Evolutionary conservation across 2,113 vertebrate genomes (phyloP), one percentile per base, ranked within the genome.

Genomic region (Leucoraja erinaceus): DNA sequence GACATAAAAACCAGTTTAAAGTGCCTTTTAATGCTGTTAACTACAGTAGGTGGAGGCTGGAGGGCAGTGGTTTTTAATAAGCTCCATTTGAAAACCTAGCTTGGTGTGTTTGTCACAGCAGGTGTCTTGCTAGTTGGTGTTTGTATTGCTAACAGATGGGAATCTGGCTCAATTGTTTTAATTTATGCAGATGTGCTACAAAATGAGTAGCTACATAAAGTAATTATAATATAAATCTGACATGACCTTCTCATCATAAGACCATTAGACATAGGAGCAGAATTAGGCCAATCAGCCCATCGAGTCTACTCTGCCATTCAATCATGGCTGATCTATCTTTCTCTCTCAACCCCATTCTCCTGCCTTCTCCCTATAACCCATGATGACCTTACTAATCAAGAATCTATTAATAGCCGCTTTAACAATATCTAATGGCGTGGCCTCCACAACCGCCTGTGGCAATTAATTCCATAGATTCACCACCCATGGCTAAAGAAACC

Each of bases 41-140:
- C 94, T 94, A 93, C 94, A 94, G 94, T 95, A 95, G 94, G 94
- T 93, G 94, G 94, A 95, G 95, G 95, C 94, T 95, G 95, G 94
- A 95, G 95, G 94, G 94, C 95, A 96, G 95, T 94, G 95, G 95
- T 94, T 96, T 96, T 96, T 96, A 96, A 95, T 96, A 96, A 95
- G 94, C 96, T 96, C 96, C 95, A 96, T 96, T 96, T 95, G 95
- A 95, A 96, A 97, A 95, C 96, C 95, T 96, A 94, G 96, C 95
- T 96, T 93, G n/a, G 94, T 95, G 94, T 94, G 95, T 94, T 95
- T 96, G 95, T 97, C 96, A 96, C 93, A 93, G 95, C 94, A 96
- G 95, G 96, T 96, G 95, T 96, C 95, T 96, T 95, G 96, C 96
- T 95, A 96, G 96, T 95, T 93, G 93, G 38, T 94, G 94, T 84